These are phyloP conservation scores for Eudemis profundana DNA, from an alignment of 2,888 invertebrate species.

Conservation along the genomic window DNA sequence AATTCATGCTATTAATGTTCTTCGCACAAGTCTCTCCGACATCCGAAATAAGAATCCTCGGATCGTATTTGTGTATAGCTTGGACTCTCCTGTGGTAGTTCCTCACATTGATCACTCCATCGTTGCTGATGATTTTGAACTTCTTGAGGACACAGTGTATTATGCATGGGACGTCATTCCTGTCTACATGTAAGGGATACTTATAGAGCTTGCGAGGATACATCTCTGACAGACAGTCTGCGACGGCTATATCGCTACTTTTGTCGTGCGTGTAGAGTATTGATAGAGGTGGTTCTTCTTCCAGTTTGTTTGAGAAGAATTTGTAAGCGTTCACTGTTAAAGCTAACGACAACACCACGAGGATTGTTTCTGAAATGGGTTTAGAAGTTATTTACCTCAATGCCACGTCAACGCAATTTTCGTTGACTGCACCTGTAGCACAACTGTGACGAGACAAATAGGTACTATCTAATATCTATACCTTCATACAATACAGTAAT, in stretches of 20 bases:
- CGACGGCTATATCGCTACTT: slow-evolving; percentile 71
- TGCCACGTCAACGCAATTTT: no score
- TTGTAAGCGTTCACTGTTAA: slow-evolving; percentile 61
- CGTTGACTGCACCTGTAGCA: no score
- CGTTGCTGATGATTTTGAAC: slow-evolving; percentile 79
- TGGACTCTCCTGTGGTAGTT: slow-evolving; percentile 78
- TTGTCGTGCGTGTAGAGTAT: slow-evolving; percentile 76
- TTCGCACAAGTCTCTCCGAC: slow-evolving; percentile 79
- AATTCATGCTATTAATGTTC: slow-evolving; percentile 77
- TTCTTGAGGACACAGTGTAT: slow-evolving; percentile 80
- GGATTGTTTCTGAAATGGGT: slow-evolving; percentile 68
- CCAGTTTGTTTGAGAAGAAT: slow-evolving; percentile 69
- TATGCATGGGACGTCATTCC: slow-evolving; percentile 78
- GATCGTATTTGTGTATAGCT: slow-evolving; percentile 77
- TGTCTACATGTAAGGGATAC: slow-evolving; percentile 73
- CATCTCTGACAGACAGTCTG: slow-evolving; percentile 76
- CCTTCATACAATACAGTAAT: not conserved
- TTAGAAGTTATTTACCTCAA: slow-evolving; percentile 14
- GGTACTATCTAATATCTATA: not conserved
- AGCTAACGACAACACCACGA: slow-evolving; percentile 58
- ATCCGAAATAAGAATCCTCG: slow-evolving; percentile 77
- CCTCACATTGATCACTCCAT: slow-evolving; percentile 73
- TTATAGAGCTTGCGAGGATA: slow-evolving; percentile 76
- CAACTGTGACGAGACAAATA: no score
- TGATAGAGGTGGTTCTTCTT: slow-evolving; percentile 73